Evolutionary conservation across 2,888 invertebrate genomes (phyloP), one percentile per base, ranked within the genome.

Genomic region (Lomographa bimaculata): DNA sequence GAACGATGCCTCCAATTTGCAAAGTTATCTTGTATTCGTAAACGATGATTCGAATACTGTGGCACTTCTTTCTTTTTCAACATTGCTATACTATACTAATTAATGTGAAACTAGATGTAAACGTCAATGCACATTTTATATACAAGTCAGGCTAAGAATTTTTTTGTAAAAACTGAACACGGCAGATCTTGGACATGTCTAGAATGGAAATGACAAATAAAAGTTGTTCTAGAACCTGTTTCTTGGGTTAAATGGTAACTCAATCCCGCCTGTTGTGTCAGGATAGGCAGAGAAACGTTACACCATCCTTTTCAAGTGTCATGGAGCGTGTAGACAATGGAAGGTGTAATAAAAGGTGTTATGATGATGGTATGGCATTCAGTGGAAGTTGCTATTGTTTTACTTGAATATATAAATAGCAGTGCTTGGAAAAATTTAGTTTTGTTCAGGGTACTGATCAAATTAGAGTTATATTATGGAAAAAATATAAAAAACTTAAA

Each of bases 31-130:
- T 82, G 83, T 19, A 79, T 71, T 48, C 85, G 64, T 27, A 84
- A 67, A 3, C 80, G 66, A 56, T 79, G 83, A 61, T 82, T 83
- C 1, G 80, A 71, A 50, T 79, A 84, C 87, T 89, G 89, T 6
- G 81, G 79, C 40, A 67, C 71, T 60, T 87, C 87, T 51, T 82
- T 86, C 55, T 84, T 89, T 68, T 86, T 89, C 54, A 89, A 70
- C 89, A 89, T 89, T 43, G 64, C 16, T 7, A 20, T 8, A 26
- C 26, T 10, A 24, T 27, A 32, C 28, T 59, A 59, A 39, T 43
- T 39, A 40, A 50, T 54, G 53, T 58, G 57, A 54, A 46, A 39
- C 54, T 26, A 50, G 26, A n/a, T n/a, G 46, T 37, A 26, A 28
- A 48, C 35, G 50, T 54, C 45, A 41, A 52, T 41, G 54, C 59